Evolutionary conservation across 2,888 invertebrate genomes (phyloP).

Genomic region (Cenopis cana): DNA sequence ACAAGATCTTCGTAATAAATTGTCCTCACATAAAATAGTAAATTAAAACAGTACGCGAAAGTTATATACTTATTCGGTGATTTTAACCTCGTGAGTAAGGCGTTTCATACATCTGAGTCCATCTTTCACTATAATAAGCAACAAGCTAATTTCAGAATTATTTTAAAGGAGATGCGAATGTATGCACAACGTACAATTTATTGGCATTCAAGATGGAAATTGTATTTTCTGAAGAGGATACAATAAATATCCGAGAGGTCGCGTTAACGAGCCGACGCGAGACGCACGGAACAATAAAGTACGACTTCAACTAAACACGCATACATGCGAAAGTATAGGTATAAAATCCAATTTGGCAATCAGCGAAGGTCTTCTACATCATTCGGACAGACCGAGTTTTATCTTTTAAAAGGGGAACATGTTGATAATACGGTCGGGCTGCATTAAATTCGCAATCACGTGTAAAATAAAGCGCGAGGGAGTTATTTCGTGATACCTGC

Average conservation of each 20-base stretch:
- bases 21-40: conserved; percentile 31
- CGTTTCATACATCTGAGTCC: conserved; percentile 39
- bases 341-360: conserved; percentile 65
- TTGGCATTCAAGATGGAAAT: conserved; percentile 78
- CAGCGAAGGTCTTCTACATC: conserved; percentile 51
- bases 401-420: conserved; percentile 38
- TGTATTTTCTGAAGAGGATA: conserved; percentile 82
- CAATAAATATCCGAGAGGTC: conserved; percentile 82
- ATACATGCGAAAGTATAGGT: conserved; percentile 66
- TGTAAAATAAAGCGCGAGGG: conserved; percentile 45
- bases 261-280: conserved; percentile 80
- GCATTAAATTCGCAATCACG: conserved; percentile 43
- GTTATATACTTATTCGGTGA: conserved; percentile 39
- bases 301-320: conserved; percentile 70
- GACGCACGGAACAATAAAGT: conserved; percentile 79
- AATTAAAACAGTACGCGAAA: conserved; percentile 15
- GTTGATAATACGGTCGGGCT: conserved; percentile 38
- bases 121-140: conserved; percentile 43
- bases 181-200: conserved; percentile 71
- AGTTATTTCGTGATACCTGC: conserved; percentile 52
- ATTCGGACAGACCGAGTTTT: conserved; percentile 46
- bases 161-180: conserved; percentile 58
- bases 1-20: conserved; percentile 16
- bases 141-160: conserved; percentile 49
- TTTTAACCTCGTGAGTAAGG: conserved; percentile 33